These are phyloP conservation scores for Odontamblyopus lacepedii DNA, from an alignment of 2,797 vertebrate genomes.

Conservation along the genomic window DNA sequence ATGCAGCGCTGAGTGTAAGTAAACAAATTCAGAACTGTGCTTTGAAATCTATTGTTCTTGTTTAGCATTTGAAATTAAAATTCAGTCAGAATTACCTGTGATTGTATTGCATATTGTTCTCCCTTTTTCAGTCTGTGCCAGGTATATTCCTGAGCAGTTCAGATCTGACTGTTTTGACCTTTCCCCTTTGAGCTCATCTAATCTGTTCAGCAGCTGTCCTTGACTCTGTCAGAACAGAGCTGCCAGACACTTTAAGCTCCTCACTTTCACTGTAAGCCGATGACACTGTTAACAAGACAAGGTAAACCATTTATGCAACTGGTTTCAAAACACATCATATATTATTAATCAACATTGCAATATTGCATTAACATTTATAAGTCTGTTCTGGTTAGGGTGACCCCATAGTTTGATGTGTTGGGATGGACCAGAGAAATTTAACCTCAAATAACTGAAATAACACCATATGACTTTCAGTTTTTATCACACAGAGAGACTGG, in stretches of 20 bases:
- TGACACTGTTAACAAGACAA: conserved; percentile 8
- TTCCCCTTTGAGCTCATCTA: conserved; percentile 46
- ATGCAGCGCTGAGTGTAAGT: background rate
- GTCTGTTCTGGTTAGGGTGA: too few species aligned
- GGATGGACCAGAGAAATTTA: too few species aligned
- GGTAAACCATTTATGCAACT: conserved; percentile 22
- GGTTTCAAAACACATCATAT: background rate
- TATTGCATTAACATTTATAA: background rate
- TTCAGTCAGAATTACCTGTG: background rate
- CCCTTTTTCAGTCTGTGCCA: conserved; percentile 1
- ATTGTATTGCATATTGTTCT: background rate
- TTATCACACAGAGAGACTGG: too few species aligned
- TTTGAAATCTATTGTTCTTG: conserved; percentile 3
- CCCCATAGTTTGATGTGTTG: too few species aligned
- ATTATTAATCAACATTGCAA: background rate
- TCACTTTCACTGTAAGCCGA: conserved; percentile 43
- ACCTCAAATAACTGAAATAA: too few species aligned
- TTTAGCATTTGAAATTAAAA: background rate
- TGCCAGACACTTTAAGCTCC: conserved; percentile 26
- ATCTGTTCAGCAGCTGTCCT: conserved; percentile 54
- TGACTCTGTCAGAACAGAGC: conserved; percentile 13
- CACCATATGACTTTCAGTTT: too few species aligned
- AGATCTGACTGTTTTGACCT: conserved; percentile 43
- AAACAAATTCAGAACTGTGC: background rate
- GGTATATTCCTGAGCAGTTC: conserved; percentile 5